Conservation (phyloP, 2,113 vertebrate species). For the Prolemur simus region DNA sequence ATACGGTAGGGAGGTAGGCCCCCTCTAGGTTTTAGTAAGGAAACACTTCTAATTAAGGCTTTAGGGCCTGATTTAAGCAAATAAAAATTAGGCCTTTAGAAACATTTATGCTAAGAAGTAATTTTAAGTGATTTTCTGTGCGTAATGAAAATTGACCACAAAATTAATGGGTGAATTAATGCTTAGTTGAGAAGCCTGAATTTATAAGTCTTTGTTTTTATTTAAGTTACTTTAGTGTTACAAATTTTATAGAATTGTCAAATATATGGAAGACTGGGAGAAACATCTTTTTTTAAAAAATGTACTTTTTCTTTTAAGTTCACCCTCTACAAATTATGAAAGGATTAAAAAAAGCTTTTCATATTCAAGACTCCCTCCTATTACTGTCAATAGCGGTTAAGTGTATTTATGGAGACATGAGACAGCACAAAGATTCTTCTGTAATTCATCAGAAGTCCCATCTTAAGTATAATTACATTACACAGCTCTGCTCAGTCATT, state of each 20-base stretch:
- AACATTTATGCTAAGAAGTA: not conserved
- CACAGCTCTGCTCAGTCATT: constrained; percentile 57
- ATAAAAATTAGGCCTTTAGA: constrained; percentile 44
- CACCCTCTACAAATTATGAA: constrained; percentile 45
- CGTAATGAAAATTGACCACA: not conserved
- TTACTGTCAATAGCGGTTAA: constrained; percentile 56
- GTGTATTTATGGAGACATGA: constrained; percentile 32
- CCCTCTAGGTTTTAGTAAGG: constrained; percentile 11
- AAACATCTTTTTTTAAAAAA: not conserved
- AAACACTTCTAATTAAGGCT: constrained; percentile 40
- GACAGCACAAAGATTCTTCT: constrained; percentile 48
- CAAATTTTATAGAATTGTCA: not conserved
- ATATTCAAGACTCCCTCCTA: not conserved
- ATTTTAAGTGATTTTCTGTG: constrained; percentile 41
- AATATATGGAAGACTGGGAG: not conserved
- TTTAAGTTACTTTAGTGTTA: not conserved
- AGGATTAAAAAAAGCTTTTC: not conserved
- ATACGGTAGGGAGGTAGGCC: not conserved
- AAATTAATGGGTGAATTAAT: not conserved
- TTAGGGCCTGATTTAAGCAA: constrained; percentile 40
- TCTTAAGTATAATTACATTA: constrained; percentile 60
- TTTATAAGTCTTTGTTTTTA: constrained; percentile 35
- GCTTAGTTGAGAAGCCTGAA: not conserved
- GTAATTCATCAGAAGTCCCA: constrained; percentile 46
- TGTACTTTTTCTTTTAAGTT: constrained; percentile 12